Conservation (phyloP, 2,113 vertebrate genomes). For the Puntigrus tetrazona region DNA sequence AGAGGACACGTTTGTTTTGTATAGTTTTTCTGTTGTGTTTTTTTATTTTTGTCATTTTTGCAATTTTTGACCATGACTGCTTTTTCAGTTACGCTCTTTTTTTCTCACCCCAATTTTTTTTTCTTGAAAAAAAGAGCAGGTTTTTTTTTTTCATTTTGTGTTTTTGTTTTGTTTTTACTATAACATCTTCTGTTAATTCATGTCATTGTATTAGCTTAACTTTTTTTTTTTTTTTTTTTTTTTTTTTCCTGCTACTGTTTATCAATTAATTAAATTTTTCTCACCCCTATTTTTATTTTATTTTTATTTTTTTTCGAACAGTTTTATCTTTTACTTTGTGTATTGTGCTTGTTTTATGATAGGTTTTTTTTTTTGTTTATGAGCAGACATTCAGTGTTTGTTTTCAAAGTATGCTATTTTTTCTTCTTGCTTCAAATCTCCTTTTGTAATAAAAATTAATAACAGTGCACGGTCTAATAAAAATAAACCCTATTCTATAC, state of each 20-base stretch:
- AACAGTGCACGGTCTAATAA: not conserved
- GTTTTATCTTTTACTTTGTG: not conserved
- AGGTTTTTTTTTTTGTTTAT: not conserved
- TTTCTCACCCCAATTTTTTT: not conserved
- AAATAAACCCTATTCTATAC: not conserved
- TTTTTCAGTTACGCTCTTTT: not conserved
- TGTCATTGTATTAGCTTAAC: no score
- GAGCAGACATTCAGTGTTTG: not conserved
- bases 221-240: no score
- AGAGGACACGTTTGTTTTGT: not conserved
- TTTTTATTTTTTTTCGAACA: not conserved
- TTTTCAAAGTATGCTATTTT: not conserved
- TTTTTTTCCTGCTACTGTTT: no score
- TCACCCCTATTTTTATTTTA: not conserved
- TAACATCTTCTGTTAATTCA: not conserved
- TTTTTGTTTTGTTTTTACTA: not conserved
- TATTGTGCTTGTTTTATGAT: not conserved
- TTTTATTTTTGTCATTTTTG: not conserved
- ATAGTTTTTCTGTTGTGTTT: not conserved
- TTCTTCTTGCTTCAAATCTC: not conserved
- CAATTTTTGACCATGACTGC: not conserved
- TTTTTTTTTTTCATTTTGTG: not conserved
- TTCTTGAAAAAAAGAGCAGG: no score
- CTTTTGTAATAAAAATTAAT: not conserved
- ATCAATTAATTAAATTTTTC: not conserved